These are phyloP conservation scores for Piaya cayana DNA, from an alignment of 2,113 vertebrate species.

Conservation along the genomic window DNA sequence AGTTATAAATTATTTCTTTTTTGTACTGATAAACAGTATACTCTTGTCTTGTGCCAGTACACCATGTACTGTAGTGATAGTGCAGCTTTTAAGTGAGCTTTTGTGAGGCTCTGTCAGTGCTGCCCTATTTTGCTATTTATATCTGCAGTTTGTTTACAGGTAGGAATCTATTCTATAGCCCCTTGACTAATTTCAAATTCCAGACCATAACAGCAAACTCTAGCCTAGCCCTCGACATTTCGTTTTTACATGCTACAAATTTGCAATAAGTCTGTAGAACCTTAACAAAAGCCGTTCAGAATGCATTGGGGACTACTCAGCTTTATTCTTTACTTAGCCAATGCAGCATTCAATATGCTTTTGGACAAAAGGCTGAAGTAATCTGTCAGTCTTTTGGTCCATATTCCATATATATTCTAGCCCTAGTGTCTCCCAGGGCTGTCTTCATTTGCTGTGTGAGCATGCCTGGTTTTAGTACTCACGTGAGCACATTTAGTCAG, in stretches of 20 bases:
- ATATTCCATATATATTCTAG: conserved; percentile 10
- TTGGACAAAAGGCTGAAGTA: conserved; percentile 57
- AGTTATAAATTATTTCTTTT: conserved; percentile 74
- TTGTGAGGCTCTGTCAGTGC: conserved; percentile 9
- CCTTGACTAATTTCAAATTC: conserved; percentile 12
- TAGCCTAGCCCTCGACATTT: background rate
- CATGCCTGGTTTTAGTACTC: conserved; percentile 66
- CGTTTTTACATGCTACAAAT: background rate
- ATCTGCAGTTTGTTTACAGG: conserved; percentile 49
- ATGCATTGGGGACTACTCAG: conserved; percentile 11
- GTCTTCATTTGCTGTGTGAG: conserved; percentile 69
- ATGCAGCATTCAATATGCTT: conserved; percentile 48
- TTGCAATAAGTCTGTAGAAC: conserved; percentile 1
- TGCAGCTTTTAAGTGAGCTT: conserved; percentile 48
- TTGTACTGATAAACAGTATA: conserved; percentile 63
- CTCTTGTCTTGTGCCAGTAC: conserved; percentile 59
- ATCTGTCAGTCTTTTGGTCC: conserved; percentile 43
- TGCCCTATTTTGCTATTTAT: conserved; percentile 31
- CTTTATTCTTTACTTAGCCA: conserved; percentile 47
- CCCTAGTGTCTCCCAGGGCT: conserved; percentile 6
- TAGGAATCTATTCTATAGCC: conserved; percentile 30
- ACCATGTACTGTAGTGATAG: conserved; percentile 23
- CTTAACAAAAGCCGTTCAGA: conserved; percentile 65
- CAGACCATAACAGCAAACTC: background rate
- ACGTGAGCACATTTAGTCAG: conserved; percentile 72